Evolutionary conservation across 1,140 invertebrate genomes (phyloP), one percentile per base, ranked within the genome.

Genomic region (Hyphantria cunea): DNA sequence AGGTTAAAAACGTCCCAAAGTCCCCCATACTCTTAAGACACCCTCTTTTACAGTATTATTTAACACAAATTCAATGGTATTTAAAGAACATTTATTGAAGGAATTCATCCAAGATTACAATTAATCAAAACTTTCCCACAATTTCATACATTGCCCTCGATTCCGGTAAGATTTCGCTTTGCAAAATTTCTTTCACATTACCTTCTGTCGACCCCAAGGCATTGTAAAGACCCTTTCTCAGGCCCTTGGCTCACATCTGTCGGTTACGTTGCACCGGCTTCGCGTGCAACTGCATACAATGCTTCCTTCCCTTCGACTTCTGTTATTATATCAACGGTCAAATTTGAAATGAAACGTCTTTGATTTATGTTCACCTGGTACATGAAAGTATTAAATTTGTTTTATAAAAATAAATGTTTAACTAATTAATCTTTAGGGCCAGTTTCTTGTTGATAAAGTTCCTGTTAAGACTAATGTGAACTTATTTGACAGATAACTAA

Each of bases 141-240:
- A 33, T 54, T 49, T 70, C 63, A 67, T 66, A 62, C 63, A 64
- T 69, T 68, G 61, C 66, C 70, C 68, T 66, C 56, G 60, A 63
- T 61, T 48, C 56, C 66, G 64, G 60, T 68, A 70, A 79, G 69
- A 80, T 76, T 48, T 74, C 59, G 73, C 73, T 39, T 25, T 74
- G 70, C 76, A 53, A 75, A 79, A 76, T 72, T 80, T 74, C 69
- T 76, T 80, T 77, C 66, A 76, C 52, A 51, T 68, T 66, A 65
- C 69, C 66, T 59, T 50, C 45, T 39, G 71, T 72, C 72, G 76
- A 76, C 76, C 76, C 76, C 60, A 69, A 69, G 66, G 68, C 61
- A 67, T 73, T 74, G 69, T 76, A 52, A 68, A 53, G 68, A 65
- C 68, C 74, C 72, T 79, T 78, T 76, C 76, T 75, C 69, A 76